Evolutionary conservation across 2,113 vertebrate species (phyloP), one percentile per base, ranked within the genome.

Genomic region (Montifringilla adamsi): DNA sequence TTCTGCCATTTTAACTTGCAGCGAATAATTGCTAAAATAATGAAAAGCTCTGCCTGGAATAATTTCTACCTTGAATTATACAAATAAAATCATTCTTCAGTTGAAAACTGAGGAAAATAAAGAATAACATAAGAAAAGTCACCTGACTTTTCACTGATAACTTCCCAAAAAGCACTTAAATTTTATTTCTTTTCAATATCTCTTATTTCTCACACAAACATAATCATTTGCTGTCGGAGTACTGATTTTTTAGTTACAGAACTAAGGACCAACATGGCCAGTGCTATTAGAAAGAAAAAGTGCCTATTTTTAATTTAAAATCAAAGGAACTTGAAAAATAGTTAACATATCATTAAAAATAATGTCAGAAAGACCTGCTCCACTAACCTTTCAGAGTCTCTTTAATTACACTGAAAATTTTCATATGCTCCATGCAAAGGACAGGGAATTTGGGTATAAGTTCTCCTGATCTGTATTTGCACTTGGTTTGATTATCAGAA

Each of bases 391-490:
- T 52, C 44, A 84, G 59, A 63, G 15, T 74, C 22, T 89, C 35
- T 82, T 83, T 87, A 93, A 87, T 94, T 91, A 67, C 59, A 58
- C 28, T 79, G 87, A 80, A 91, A 80, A 55, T 55, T 87, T 91
- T 87, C 59, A 85, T 80, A 62, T 37, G n/a, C 7, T 70, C 8
- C 62, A 67, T 67, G 75, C 82, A 76, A 43, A 93, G 72, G 55
- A 83, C 63, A 69, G 67, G 23, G 31, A 93, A 66, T 91, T 80
- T 74, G 50, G 39, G 39, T 80, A 63, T 73, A 62, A 83, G 27
- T 59, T 83, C 50, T 90, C 27, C 43, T 95, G 78, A 95, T 87
- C 63, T 94, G 55, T 18, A 94, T 93, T 95, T 95, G 50, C 72
- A 74, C 72, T 63, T 9, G 0, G 26, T 69, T 95, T 93, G 15